A percentile compares a stretch with the other conserved stretches of the same genome.
These are phyloP conservation scores for Alethe castanea DNA, from an alignment of 2,113 vertebrate species.

Conservation along the genomic window DNA sequence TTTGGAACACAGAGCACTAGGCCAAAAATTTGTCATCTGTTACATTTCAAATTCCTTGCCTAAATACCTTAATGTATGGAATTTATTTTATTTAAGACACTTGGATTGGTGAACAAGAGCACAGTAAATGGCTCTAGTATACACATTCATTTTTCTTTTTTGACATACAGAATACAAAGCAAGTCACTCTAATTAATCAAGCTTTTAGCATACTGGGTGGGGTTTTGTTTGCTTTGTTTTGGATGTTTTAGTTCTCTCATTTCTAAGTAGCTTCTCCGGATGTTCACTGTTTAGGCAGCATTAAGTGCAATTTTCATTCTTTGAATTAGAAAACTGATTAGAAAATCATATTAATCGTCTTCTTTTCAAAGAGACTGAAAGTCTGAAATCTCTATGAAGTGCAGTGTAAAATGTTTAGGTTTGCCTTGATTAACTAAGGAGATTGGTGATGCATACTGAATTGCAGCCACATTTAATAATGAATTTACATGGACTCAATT, in stretches of 20 bases:
- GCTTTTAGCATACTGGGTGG: background rate
- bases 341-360: background rate
- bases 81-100: background rate
- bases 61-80: background rate
- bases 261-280: background rate
- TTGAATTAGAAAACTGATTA: background rate
- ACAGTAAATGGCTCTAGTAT: background rate
- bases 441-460: background rate
- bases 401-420: background rate
- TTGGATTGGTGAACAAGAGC: background rate
- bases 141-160: constrained; percentile 3
- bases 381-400: background rate
- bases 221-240: background rate
- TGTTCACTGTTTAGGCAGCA: background rate
- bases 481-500: background rate
- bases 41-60: background rate
- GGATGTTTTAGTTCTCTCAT: background rate
- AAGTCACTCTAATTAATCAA: constrained; percentile 15
- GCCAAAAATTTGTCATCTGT: background rate
- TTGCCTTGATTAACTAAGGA: background rate
- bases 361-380: background rate
- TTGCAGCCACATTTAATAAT: background rate
- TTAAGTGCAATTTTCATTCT: background rate
- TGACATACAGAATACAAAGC: background rate
- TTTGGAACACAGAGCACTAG: background rate